Percentiles rank a stretch among this genome's conserved stretches.
Evolutionary conservation across 1,140 invertebrate species (phyloP).

Genomic region (Drosophila biarmipes): DNA sequence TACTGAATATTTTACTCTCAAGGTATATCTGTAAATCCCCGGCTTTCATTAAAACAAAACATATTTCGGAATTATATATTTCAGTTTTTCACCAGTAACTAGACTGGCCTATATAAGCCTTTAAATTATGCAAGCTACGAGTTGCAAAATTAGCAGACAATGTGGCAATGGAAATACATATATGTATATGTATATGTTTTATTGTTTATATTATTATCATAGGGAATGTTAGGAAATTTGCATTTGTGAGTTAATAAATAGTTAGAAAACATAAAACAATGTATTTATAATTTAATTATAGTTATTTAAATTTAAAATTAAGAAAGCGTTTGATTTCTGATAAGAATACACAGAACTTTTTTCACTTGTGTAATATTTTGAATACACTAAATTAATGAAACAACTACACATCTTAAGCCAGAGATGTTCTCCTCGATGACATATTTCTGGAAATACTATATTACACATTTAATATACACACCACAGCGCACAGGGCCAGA

Average conservation of each 20-base stretch:
- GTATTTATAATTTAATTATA: too few relatives aligned
- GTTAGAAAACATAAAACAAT: too few relatives aligned
- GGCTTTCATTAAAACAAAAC: too few relatives aligned
- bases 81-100: too few relatives aligned
- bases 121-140: background rate
- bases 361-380: background rate
- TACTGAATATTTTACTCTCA: background rate
- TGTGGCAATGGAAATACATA: background rate
- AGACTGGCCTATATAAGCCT: background rate
- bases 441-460: background rate
- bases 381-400: too few relatives aligned
- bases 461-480: constrained; percentile 42
- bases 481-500: constrained; percentile 66
- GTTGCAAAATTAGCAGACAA: background rate
- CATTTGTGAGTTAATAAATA: too few relatives aligned
- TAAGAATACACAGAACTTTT: background rate
- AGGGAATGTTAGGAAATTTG: too few relatives aligned
- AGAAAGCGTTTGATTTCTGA: too few relatives aligned
- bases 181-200: background rate
- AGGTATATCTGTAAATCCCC: background rate
- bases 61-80: too few relatives aligned
- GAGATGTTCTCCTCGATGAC: background rate
- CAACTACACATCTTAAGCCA: background rate
- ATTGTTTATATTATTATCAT: background rate
- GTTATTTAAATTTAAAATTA: too few relatives aligned